Conservation (phyloP, 2,888 invertebrate genomes). For the Tolmerus cingulatus region DNA sequence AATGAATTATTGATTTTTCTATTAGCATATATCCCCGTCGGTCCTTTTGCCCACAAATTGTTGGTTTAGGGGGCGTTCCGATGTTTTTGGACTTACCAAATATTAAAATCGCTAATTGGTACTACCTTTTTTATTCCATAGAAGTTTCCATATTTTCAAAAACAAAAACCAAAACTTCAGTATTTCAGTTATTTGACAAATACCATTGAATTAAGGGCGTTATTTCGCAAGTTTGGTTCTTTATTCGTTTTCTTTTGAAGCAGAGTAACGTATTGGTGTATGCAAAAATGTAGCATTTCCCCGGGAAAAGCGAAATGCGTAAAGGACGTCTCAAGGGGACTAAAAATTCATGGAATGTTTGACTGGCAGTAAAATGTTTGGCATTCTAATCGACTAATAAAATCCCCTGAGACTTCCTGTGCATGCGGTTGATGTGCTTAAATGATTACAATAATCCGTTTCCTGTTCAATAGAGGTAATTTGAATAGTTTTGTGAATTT, state of each 20-base stretch:
- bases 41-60: neutral
- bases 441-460: neutral
- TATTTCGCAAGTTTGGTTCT: neutral
- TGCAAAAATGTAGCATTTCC: neutral
- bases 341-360: neutral
- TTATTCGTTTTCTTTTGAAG: neutral
- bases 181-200: too few species aligned
- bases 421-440: neutral
- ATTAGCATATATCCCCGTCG: neutral
- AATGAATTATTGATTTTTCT: constrained; percentile 30
- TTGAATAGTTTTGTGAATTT: neutral
- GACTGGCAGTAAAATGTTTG: neutral
- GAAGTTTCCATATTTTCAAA: neutral
- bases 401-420: neutral
- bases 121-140: neutral
- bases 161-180: too few species aligned
- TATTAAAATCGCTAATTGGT: neutral
- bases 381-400: neutral
- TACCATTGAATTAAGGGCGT: too few species aligned
- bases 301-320: neutral
- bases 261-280: neutral
- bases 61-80: neutral
- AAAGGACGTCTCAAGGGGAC: neutral
- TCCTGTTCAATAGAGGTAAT: neutral
- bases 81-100: neutral